A percentile compares a stretch with the other conserved stretches of the same genome.
Conservation (phyloP, 2,797 vertebrate species). For the Chlorospingus flavigularis region DNA sequence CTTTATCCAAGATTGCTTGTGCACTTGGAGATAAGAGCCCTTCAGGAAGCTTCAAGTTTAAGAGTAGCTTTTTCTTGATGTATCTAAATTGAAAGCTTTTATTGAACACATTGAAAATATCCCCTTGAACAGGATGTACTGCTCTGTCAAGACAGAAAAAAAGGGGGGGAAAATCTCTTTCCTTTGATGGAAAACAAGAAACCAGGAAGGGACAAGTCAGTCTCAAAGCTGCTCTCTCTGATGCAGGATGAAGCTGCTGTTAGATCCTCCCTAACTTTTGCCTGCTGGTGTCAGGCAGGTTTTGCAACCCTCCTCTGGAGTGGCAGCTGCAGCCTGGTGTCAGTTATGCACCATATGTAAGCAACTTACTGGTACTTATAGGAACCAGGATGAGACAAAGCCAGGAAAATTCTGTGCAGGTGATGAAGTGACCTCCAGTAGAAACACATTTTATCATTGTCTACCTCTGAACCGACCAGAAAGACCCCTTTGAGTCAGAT, state of each 20-base stretch:
- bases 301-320: neutral
- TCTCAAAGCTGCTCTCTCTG: neutral
- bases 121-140: conserved; percentile 34
- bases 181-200: conserved; percentile 36
- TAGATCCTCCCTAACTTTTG: neutral
- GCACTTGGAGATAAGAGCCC: conserved; percentile 26
- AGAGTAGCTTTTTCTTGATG: conserved; percentile 32
- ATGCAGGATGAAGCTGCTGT: neutral
- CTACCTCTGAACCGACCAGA: neutral
- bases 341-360: neutral
- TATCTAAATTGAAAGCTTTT: conserved; percentile 30
- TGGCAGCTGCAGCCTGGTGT: neutral
- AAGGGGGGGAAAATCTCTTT: rapidly evolving
- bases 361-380: neutral
- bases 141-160: neutral
- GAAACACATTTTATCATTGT: neutral
- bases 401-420: neutral
- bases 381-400: neutral
- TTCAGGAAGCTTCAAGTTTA: conserved; percentile 44
- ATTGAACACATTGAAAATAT: conserved; percentile 34
- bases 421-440: neutral
- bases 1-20: conserved; percentile 18
- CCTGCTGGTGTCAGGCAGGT: neutral
- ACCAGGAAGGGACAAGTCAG: neutral
- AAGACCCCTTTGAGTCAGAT: neutral